Percentiles rank a stretch among this genome's conserved stretches.
Conservation (phyloP, 2,113 vertebrate species). For the Clarias batrachus region DNA sequence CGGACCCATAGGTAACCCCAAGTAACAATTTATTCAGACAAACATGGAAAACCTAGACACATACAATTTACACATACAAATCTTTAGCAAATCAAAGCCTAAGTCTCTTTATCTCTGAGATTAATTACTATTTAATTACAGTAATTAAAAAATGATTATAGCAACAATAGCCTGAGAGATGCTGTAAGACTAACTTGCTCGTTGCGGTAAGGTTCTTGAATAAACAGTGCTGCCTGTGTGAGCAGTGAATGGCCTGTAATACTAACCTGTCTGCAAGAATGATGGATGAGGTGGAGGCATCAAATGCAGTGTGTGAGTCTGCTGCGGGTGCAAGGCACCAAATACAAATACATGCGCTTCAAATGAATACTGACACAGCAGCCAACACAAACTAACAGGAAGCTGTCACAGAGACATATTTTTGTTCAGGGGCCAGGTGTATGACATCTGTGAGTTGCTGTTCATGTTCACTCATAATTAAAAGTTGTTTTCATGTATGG, state of each 20-base stretch:
- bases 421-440: neutral
- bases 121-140: neutral
- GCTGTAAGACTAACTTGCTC: no score
- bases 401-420: neutral
- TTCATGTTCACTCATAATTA: neutral
- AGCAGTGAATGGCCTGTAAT: neutral
- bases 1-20: neutral
- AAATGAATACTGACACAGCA: neutral
- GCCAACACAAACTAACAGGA: neutral
- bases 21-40: neutral
- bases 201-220: neutral
- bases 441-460: neutral
- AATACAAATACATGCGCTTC: neutral
- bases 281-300: neutral
- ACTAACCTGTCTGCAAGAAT: neutral
- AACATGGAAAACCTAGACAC: neutral
- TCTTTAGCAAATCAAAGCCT: neutral
- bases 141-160: neutral
- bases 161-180: neutral
- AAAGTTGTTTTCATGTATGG: neutral
- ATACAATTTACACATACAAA: no score
- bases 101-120: neutral
- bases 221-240: neutral
- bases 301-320: neutral
- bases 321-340: neutral